Evolutionary conservation across 2,888 invertebrate genomes (phyloP).

Genomic region (Lordiphosa andalusiaca): DNA sequence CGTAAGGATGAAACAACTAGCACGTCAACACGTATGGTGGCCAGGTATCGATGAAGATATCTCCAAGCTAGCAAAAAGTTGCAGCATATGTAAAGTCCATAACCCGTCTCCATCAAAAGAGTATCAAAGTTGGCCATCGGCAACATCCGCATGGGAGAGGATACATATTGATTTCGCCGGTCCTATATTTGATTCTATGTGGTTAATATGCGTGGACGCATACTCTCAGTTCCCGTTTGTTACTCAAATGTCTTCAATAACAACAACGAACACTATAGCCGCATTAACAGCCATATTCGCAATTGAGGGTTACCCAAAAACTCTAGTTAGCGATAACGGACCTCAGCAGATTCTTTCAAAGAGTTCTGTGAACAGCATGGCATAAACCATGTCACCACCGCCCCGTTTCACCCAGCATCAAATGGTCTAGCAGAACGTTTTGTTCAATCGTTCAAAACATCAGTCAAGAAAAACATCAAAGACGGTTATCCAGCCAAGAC

Average conservation of each 20-base stretch:
- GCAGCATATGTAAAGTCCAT: no score
- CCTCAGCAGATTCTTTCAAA: not conserved
- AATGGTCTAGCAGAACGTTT: not conserved
- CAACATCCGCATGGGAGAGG: no score
- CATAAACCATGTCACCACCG: conserved; percentile 1
- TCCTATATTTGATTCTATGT: no score
- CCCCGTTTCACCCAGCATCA: conserved; percentile 8
- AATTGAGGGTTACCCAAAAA: conserved; percentile 1
- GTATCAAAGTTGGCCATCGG: no score
- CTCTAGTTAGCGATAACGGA: conserved; percentile 1
- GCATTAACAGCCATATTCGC: not conserved
- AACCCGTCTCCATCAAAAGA: not conserved
- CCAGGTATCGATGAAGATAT: no score
- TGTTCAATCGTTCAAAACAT: not conserved
- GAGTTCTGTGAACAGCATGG: not conserved
- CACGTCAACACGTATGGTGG: conserved; percentile 12
- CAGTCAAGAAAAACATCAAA: not conserved
- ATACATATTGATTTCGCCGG: no score
- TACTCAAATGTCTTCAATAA: no score
- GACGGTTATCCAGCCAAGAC: not conserved
- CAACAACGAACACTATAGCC: no score
- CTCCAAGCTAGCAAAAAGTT: no score
- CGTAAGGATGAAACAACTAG: conserved; percentile 7
- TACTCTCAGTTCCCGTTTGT: no score
- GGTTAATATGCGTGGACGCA: no score